Evolutionary conservation across 2,113 vertebrate species (phyloP).

Genomic region (Crotalus tigris): DNA sequence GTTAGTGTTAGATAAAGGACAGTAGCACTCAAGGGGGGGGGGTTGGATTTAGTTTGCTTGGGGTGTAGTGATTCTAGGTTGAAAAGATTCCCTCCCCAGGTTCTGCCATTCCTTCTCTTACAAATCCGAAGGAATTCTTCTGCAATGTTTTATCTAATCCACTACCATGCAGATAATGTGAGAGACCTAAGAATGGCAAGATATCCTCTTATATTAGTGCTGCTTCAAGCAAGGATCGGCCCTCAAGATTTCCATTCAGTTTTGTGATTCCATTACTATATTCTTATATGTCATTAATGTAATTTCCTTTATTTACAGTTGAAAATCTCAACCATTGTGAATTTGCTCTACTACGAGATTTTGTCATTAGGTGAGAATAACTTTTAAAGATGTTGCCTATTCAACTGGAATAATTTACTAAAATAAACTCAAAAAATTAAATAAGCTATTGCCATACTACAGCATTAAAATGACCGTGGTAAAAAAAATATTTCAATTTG

Average conservation of each 20-base stretch:
- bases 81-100: background rate
- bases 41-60: background rate
- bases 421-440: background rate
- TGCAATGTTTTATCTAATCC: background rate
- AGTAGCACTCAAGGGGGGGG: background rate
- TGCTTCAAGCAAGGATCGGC: background rate
- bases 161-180: background rate
- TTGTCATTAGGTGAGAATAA: constrained; percentile 90
- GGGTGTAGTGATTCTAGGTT: background rate
- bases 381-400: background rate
- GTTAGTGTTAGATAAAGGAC: background rate
- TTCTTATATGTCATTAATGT: background rate
- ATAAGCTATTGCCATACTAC: background rate
- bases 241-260: background rate
- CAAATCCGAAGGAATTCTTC: background rate
- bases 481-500: too few relatives aligned
- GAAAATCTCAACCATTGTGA: constrained; percentile 97
- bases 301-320: constrained; percentile 75
- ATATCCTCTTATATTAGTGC: background rate
- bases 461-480: background rate
- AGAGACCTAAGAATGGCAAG: background rate
- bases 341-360: constrained; percentile 93
- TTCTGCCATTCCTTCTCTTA: background rate
- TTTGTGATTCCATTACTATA: background rate
- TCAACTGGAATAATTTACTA: background rate